These are phyloP conservation scores for Beris morrisii DNA, from an alignment of 2,888 invertebrate genomes.

Conservation along the genomic window DNA sequence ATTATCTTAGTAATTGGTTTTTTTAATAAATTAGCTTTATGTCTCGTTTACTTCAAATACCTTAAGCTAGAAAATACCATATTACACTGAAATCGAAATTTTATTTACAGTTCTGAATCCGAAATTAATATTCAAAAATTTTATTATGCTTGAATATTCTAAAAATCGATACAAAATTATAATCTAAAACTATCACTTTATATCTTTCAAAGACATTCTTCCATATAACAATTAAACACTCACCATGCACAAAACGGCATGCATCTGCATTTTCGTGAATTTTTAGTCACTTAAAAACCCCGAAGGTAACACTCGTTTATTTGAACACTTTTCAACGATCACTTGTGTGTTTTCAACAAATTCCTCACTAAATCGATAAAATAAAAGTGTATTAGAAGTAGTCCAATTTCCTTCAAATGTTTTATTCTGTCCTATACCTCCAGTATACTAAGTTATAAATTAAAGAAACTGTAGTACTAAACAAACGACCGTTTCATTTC, in stretches of 20 bases:
- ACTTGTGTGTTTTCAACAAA: neutral
- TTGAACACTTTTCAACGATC: neutral
- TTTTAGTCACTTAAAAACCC: slow-evolving; percentile 25
- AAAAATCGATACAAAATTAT: too few relatives aligned
- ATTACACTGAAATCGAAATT: too few relatives aligned
- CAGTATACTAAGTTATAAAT: slow-evolving; percentile 13
- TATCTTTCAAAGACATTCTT: too few relatives aligned
- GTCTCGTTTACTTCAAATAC: too few relatives aligned
- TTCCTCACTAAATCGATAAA: slow-evolving; percentile 11
- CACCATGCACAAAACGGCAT: slow-evolving; percentile 56
- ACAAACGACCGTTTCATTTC: slow-evolving; percentile 53
- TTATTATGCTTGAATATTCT: too few relatives aligned
- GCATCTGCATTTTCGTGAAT: slow-evolving; percentile 49
- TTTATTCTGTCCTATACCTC: slow-evolving; percentile 4
- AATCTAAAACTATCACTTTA: too few relatives aligned
- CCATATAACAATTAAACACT: slow-evolving; percentile 43
- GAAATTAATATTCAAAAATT: too few relatives aligned
- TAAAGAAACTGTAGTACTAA: slow-evolving; percentile 1
- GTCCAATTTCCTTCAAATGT: slow-evolving; percentile 23
- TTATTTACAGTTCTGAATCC: too few relatives aligned
- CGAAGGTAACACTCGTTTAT: slow-evolving; percentile 8
- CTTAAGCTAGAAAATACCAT: too few relatives aligned
- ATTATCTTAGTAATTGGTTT: too few relatives aligned
- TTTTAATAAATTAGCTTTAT: too few relatives aligned
- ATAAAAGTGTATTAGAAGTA: slow-evolving; percentile 31